Conservation (phyloP, 2,797 vertebrate genomes). For the Acanthis flammea region DNA sequence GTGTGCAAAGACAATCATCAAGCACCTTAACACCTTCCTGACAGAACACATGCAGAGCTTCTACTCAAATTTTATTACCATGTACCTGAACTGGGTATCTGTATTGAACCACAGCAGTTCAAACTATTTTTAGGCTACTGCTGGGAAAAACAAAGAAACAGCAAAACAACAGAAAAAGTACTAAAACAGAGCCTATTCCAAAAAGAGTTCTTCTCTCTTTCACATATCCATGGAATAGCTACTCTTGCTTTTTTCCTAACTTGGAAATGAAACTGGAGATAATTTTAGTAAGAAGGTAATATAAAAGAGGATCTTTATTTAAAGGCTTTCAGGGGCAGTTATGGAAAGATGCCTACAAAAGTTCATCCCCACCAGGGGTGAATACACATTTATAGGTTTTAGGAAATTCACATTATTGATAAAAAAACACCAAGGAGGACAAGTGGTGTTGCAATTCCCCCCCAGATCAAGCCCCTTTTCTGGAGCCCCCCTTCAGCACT, state of each 20-base stretch:
- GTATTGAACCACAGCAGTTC: neutral
- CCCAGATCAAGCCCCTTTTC: too few relatives aligned
- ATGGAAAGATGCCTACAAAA: neutral
- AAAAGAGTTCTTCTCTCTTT: neutral
- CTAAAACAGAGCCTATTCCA: neutral
- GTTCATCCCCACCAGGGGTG: too few relatives aligned
- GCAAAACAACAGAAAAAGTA: neutral
- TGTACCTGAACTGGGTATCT: neutral
- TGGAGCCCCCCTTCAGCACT: neutral
- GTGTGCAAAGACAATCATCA: neutral
- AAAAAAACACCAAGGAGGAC: neutral
- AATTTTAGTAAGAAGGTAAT: neutral
- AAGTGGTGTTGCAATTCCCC: neutral
- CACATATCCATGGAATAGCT: neutral
- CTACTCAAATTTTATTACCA: neutral
- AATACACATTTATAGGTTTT: neutral
- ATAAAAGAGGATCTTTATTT: neutral
- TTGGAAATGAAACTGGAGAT: neutral
- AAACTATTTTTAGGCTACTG: neutral
- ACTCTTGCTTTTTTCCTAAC: neutral
- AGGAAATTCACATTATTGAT: neutral
- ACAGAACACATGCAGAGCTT: neutral
- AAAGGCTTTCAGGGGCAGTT: neutral
- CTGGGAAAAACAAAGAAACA: neutral
- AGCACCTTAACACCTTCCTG: slow-evolving; percentile 13